Evolutionary conservation across 2,113 vertebrate genomes (phyloP).

Genomic region (Mus spicilegus): DNA sequence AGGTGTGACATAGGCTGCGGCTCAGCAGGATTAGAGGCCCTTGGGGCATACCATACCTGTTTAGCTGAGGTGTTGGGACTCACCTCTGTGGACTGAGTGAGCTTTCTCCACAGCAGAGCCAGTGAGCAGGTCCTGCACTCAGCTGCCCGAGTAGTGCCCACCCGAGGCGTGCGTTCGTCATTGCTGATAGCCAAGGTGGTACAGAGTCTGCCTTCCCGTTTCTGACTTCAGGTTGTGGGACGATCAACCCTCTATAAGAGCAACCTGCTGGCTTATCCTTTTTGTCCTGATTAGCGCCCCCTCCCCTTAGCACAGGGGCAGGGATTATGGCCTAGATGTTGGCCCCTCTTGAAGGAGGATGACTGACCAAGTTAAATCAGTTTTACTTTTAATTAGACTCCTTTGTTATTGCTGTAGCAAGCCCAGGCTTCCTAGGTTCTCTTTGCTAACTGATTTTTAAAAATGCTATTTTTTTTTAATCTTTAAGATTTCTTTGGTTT

Average conservation of each 20-base stretch:
- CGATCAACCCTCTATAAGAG: not conserved
- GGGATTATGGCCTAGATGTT: not conserved
- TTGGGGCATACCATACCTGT: not conserved
- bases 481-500: not conserved
- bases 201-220: accelerated
- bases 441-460: not conserved
- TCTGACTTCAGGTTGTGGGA: not conserved
- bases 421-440: not conserved
- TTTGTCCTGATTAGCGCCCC: not conserved
- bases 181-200: not conserved
- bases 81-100: not conserved
- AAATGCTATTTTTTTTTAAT: not conserved
- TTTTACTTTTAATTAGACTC: not conserved
- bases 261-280: not conserved
- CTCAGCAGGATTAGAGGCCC: no score
- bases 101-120: not conserved
- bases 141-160: no score
- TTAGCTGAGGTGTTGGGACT: not conserved
- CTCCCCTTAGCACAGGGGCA: not conserved
- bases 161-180: not conserved
- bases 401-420: not conserved
- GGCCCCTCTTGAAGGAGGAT: not conserved
- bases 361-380: not conserved
- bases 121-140: not conserved
- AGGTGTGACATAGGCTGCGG: not conserved